These are phyloP conservation scores for Sclerurus mexicanus DNA, from an alignment of 2,113 vertebrate species.

Conservation along the genomic window DNA sequence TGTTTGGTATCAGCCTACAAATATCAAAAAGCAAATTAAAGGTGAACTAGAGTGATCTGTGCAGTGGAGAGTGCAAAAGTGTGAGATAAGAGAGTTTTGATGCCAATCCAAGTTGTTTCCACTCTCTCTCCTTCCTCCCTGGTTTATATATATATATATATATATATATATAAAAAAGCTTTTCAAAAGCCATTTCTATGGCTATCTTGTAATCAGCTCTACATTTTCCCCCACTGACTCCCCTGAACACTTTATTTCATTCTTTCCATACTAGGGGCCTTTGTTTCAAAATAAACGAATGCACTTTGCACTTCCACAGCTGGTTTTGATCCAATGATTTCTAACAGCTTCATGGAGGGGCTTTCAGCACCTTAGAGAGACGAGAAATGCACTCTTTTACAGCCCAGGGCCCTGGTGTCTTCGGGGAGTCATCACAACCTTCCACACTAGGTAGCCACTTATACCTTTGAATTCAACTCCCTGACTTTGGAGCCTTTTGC, in stretches of 20 bases:
- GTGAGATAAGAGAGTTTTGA: neutral
- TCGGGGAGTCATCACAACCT: neutral
- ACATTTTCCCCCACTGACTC: neutral
- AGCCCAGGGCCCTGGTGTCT: neutral
- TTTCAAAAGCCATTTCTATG: neutral
- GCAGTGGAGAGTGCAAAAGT: constrained; percentile 1
- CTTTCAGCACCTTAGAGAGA: neutral
- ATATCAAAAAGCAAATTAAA: constrained; percentile 70
- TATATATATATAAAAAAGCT: neutral
- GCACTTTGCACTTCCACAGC: neutral
- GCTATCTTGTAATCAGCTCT: neutral
- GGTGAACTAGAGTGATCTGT: constrained; percentile 56
- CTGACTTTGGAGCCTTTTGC: neutral
- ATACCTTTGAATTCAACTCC: neutral
- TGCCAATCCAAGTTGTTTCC: neutral
- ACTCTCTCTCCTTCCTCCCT: neutral
- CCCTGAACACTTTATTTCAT: neutral
- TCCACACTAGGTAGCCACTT: neutral
- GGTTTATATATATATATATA: neutral
- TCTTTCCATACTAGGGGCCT: neutral
- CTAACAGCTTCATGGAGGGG: neutral
- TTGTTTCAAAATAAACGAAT: neutral
- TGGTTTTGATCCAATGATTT: neutral
- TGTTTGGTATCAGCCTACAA: constrained; percentile 60
- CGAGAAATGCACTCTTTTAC: neutral